Conservation (phyloP, 2,113 vertebrate species). For the Ariopsis seemanni region DNA sequence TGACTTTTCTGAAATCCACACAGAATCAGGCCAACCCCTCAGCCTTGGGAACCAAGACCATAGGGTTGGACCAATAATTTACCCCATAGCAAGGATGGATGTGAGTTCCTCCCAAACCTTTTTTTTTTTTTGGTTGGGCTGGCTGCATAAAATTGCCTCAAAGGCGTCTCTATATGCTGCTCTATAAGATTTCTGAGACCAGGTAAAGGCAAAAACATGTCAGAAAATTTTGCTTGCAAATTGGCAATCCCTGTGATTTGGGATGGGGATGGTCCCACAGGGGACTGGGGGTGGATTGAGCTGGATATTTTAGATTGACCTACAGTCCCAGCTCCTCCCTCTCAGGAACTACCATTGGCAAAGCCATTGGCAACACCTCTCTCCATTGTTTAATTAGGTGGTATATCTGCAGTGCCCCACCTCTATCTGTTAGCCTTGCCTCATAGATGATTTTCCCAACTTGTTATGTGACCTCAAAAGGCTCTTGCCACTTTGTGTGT, state of each 20-base stretch:
- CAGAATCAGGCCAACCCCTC: too few relatives aligned
- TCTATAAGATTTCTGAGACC: neutral
- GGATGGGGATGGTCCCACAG: neutral
- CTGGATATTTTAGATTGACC: neutral
- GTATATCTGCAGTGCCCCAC: neutral
- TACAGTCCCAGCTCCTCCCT: neutral
- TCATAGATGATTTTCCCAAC: too few relatives aligned
- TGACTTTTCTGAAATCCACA: neutral
- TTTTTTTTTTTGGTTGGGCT: too few relatives aligned
- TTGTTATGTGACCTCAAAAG: too few relatives aligned
- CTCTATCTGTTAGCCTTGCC: too few relatives aligned
- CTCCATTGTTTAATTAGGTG: neutral
- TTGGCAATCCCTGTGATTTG: neutral
- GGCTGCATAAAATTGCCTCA: neutral
- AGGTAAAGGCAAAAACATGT: neutral
- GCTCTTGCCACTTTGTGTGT: too few relatives aligned
- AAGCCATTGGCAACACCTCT: neutral
- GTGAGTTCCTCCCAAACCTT: neutral
- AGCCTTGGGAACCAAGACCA: neutral
- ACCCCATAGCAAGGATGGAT: neutral
- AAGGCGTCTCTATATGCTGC: neutral
- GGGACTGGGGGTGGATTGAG: neutral
- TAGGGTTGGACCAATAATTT: neutral
- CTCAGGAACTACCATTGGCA: neutral
- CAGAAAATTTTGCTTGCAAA: too few relatives aligned